Percentiles rank a stretch among this genome's conserved stretches.
Evolutionary conservation across 2,797 vertebrate species (phyloP).

Genomic region (Arnoldichthys spilopterus): DNA sequence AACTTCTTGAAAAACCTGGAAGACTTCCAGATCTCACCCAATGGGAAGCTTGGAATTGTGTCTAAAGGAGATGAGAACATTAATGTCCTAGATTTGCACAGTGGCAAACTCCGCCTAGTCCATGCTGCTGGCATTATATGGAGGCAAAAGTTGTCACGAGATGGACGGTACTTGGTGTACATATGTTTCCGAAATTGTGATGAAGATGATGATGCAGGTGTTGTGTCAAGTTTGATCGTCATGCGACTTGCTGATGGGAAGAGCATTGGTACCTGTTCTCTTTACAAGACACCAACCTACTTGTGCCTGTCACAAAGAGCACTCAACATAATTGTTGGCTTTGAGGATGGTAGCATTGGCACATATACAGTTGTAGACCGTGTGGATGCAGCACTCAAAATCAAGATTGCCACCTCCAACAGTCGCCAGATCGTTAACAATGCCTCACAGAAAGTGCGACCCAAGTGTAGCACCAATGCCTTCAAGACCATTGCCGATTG

Average conservation of each 20-base stretch:
- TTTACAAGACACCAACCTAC: constrained; percentile 97
- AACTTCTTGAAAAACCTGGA: constrained; percentile 95
- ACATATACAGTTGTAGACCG: constrained; percentile 98
- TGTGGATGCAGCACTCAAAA: constrained; percentile 96
- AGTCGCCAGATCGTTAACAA: constrained; percentile 98
- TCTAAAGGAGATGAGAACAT: constrained; percentile 97
- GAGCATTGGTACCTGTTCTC: constrained; percentile 96
- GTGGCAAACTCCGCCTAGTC: constrained; percentile 92
- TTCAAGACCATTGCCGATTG: constrained; percentile 94
- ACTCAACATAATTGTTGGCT: constrained; percentile 96
- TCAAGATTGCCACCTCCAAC: constrained; percentile 98
- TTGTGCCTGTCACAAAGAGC: constrained; percentile 95
- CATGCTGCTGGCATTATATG: constrained; percentile 93
- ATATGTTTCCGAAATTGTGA: constrained; percentile 91
- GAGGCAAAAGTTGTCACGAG: constrained; percentile 92
- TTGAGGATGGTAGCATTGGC: constrained; percentile 97
- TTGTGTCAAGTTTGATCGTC: constrained; percentile 92
- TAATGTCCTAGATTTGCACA: constrained; percentile 94
- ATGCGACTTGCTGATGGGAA: constrained; percentile 99
- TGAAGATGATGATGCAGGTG: constrained; percentile 93
- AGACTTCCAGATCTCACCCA: constrained; percentile 98
- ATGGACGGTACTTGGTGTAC: constrained; percentile 97
- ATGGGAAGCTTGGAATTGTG: constrained; percentile 95
- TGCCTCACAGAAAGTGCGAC: constrained; percentile 88
- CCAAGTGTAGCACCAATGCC: constrained; percentile 89